Base-by-base conservation (phyloP, 2,113 vertebrate genomes). In the Pomatostomus ruficeps region DNA sequence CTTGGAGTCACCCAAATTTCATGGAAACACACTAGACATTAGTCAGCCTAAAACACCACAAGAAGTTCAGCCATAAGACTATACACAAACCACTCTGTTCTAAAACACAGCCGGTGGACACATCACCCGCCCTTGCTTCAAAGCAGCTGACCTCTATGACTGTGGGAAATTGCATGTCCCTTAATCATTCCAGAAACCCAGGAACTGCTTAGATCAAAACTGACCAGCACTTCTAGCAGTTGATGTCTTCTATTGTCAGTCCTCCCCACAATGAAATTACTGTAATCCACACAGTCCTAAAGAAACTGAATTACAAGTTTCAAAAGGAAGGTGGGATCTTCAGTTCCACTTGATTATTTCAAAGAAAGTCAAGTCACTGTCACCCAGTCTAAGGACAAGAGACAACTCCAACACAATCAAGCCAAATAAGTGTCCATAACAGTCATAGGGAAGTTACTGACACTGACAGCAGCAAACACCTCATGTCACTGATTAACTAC, bases 61-160 rank as follows among this genome's bases (percentile, higher is more conserved):
- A 43, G 22, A 83, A 87, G 45, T 38, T 46, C 33, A 89, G 35
- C 62, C 62, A 45, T 63, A 72, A 72, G 42, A 59, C 35, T 31
- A 40, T 10, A 78, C 5, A 63, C 40, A 85, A 93, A 92, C 24
- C n/a, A 89, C 54, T 70, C 14, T n/a, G 8, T 57, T 63, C 46
- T 48, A 62, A 48, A 90, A 49, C 54, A 85, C 31, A 70, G 54
- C 33, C 61, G 51, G 21, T 48, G 31, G 52, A 70, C 49, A 70
- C 36, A 29, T 81, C 91, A 84, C 19, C 45, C 26, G 2, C 61
- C 15, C 7, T 55, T 91, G 67, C 78, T 74, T 79, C 82, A 88
- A 92, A 96, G 67, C 71, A 95, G 85, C 75, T 96, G 94, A 94
- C 78, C 42, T 76, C 46, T 79, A 45, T 89, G 72, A 85, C 83